Base-by-base conservation (phyloP, 2,797 vertebrate genomes). In the Pampus argenteus region DNA sequence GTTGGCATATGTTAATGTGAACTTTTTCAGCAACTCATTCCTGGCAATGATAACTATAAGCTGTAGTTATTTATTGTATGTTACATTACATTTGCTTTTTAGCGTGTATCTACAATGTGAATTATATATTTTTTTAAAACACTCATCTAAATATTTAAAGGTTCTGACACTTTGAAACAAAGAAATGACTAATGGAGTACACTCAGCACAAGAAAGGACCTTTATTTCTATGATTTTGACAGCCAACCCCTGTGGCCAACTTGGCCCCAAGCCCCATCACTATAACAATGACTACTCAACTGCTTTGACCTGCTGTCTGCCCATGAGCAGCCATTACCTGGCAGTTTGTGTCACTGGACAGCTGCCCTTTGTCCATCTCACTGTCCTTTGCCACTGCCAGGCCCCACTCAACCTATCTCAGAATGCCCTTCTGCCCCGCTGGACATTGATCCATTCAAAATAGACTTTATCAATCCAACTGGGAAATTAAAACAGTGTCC, bases 401-500 rank as follows among this genome's bases (percentile, higher is more conserved):
- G 20, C 22, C 64, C 22, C 22, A n/a, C 57, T 88, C 82, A 80
- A 81, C 20, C 14, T 60, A 29, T 66, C 76, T 73, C 79, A 77
- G 22, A 65, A 67, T 67, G 34, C 20, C 60, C 51, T 58, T 58
- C 29, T 59, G 44, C 48, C 61, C 34, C 47, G 20, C 55, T 79
- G 59, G 62, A 79, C 48, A 71, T 49, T 31, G 63, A 76, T 71
- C 55, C 45, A 68, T 81, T 75, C 64, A 83, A 71, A 83, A 78
- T 78, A 62, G 73, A 84, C 66, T 63, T 17, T 1, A 68, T 70
- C 51, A 79, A 31, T 79, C 64, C 78, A 55, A 63, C 54, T 68
- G 85, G 78, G 85, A 86, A 82, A 79, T 89, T 79, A 79, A 82
- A 80, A 51, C 40, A 5, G 15, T 48, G 74, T 75, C 74, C 71